Conservation (phyloP, 2,113 vertebrate genomes). For the Bujurquina vittata region DNA sequence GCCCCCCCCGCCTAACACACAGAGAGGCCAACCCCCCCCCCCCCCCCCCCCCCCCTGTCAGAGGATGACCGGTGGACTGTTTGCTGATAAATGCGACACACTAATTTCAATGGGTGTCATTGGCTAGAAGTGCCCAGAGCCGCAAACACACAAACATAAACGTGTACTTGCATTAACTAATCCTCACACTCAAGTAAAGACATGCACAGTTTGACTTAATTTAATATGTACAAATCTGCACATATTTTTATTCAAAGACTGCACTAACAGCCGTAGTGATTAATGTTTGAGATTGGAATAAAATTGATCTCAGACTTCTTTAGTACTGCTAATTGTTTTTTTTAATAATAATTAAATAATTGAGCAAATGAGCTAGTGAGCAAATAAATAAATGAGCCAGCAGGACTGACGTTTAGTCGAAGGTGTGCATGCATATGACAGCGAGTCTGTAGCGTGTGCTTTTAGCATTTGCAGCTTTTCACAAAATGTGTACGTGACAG, state of each 20-base stretch:
- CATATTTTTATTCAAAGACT: background rate
- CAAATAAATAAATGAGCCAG: background rate
- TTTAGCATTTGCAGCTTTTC: conserved; percentile 35
- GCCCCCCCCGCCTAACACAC: too few relatives aligned
- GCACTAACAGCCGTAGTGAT: too few relatives aligned
- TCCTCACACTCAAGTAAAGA: background rate
- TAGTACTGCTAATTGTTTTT: too few relatives aligned
- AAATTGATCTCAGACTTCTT: background rate
- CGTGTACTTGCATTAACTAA: background rate
- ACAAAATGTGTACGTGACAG: conserved; percentile 34
- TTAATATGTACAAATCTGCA: background rate
- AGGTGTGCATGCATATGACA: background rate
- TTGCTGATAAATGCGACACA: conserved; percentile 61
- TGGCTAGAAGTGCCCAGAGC: conserved; percentile 23
- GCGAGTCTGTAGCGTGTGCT: background rate
- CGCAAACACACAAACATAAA: background rate
- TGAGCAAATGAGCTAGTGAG: too few relatives aligned
- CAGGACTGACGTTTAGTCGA: background rate
- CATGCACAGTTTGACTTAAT: background rate
- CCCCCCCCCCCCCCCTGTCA: background rate
- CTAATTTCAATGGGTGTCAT: conserved; percentile 47
- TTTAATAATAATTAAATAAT: too few relatives aligned
- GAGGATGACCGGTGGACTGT: conserved; percentile 32
- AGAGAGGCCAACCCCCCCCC: too few relatives aligned
- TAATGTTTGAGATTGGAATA: background rate